Evolutionary conservation across 30 jellyfish, hydroid and myxozoan genomes (phyloP).

Genomic region (Nemopilema nomurai): DNA sequence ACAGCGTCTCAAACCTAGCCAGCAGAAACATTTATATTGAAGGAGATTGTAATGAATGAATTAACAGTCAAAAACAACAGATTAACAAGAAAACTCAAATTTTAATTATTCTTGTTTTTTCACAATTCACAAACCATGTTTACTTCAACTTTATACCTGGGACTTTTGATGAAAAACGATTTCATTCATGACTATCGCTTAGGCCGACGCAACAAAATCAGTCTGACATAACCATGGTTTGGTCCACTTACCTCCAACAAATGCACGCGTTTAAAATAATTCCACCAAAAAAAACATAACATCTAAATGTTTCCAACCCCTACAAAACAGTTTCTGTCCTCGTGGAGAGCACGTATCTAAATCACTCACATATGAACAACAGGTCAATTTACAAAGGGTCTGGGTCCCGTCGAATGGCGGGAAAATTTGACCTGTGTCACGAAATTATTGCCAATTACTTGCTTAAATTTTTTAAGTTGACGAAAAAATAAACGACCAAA

Average conservation of each 20-base stretch:
- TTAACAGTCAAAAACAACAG: background rate
- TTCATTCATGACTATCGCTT: background rate
- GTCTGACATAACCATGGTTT: background rate
- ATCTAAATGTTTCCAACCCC: background rate
- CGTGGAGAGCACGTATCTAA: background rate
- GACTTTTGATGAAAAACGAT: background rate
- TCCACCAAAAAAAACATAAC: background rate
- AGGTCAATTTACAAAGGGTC: background rate
- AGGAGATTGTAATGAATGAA: background rate
- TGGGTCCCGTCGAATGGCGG: background rate
- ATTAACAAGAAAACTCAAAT: background rate
- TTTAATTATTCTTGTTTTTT: background rate
- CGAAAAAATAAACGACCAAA: background rate
- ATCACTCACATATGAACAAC: background rate
- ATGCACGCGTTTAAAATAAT: background rate
- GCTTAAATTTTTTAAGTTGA: background rate
- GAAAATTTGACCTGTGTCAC: background rate
- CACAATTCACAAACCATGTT: background rate
- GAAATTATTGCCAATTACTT: background rate
- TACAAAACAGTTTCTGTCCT: background rate
- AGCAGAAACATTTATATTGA: background rate
- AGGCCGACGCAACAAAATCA: background rate
- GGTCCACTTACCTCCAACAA: background rate
- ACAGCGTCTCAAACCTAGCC: constrained; percentile 8
- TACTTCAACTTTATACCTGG: background rate